Percentiles rank a stretch among this genome's conserved stretches.
phyloP scores from a whole-genome alignment of 1,140 invertebrate species.

The Nasonia longicornis region DNA sequence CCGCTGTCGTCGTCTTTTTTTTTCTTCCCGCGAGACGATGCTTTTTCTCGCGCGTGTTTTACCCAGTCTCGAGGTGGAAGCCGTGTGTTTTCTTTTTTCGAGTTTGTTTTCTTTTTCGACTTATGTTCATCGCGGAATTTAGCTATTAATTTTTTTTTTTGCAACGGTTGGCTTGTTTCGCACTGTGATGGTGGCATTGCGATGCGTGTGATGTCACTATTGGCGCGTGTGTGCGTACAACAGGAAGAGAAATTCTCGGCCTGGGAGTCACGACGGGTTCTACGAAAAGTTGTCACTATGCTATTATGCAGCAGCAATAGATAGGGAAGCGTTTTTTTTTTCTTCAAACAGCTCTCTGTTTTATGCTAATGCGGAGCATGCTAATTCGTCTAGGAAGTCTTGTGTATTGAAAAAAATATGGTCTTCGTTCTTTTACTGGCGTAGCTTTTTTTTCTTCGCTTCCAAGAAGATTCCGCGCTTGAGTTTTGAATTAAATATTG shows the following conservation, averaged over 20 bases:
- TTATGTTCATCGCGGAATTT: neutral
- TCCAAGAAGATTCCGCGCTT: no score
- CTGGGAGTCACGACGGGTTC: neutral
- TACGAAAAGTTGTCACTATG: neutral
- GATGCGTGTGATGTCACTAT: neutral
- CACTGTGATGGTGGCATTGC: neutral
- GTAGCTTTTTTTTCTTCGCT: no score
- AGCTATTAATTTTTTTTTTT: neutral
- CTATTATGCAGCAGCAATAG: neutral
- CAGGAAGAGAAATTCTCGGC: neutral
- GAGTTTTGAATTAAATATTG: no score
- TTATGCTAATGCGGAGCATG: no score
- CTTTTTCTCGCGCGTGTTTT: neutral
- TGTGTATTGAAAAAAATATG: no score
- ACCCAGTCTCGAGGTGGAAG: neutral
- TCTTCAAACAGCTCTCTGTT: neutral
- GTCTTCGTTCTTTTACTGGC: no score
- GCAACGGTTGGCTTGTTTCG: neutral
- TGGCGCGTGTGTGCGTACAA: neutral
- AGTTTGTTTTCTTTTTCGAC: no score
- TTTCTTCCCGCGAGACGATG: neutral
- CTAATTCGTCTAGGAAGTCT: no score
- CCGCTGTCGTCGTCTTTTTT: conserved; percentile 45
- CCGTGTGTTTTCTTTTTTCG: no score
- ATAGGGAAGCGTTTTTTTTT: neutral